Percentiles rank a stretch among this genome's conserved stretches.
phyloP scores from a whole-genome alignment of 2,888 invertebrate species.

The Trichogramma dendrolimi region DNA sequence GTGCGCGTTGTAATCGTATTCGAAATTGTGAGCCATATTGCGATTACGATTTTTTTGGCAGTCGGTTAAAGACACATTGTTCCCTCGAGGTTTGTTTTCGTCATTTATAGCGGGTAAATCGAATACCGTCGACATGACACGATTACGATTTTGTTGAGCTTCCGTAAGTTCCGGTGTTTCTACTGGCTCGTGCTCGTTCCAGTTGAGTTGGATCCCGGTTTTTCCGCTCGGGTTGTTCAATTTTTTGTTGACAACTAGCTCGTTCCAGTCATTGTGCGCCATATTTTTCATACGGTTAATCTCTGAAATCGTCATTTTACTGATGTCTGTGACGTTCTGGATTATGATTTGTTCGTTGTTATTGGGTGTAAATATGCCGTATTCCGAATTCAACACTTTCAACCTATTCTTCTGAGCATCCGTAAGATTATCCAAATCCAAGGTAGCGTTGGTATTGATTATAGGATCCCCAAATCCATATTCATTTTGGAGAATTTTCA shows the following conservation, averaged over 20 bases:
- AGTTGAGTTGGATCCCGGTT: constrained; percentile 28
- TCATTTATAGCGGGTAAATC: constrained; percentile 35
- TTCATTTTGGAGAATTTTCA: constrained; percentile 45
- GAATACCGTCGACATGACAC: constrained; percentile 42
- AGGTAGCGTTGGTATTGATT: too few relatives aligned
- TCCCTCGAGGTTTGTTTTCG: constrained; percentile 31
- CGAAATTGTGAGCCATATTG: constrained; percentile 31
- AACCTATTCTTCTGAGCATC: constrained; percentile 62
- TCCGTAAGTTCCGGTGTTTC: constrained; percentile 27
- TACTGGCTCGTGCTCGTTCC: constrained; percentile 12
- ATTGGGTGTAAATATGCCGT: constrained; percentile 44
- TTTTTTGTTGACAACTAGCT: background rate
- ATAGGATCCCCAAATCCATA: constrained; percentile 49
- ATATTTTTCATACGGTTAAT: too few relatives aligned
- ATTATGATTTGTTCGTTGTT: constrained; percentile 34
- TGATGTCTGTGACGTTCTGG: background rate
- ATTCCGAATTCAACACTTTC: constrained; percentile 62
- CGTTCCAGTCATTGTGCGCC: too few relatives aligned
- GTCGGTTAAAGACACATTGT: constrained; percentile 36
- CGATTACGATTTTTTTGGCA: constrained; percentile 48
- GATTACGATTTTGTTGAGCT: constrained; percentile 38
- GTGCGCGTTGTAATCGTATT: constrained; percentile 20
- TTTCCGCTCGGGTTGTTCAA: constrained; percentile 3
- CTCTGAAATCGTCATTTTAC: background rate
- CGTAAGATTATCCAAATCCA: constrained; percentile 53